A percentile compares a stretch with the other conserved stretches of the same genome.
Evolutionary conservation across 53 echinoderm and acorn worm genomes (phyloP).

Genomic region (Hippasteria phrygiana): DNA sequence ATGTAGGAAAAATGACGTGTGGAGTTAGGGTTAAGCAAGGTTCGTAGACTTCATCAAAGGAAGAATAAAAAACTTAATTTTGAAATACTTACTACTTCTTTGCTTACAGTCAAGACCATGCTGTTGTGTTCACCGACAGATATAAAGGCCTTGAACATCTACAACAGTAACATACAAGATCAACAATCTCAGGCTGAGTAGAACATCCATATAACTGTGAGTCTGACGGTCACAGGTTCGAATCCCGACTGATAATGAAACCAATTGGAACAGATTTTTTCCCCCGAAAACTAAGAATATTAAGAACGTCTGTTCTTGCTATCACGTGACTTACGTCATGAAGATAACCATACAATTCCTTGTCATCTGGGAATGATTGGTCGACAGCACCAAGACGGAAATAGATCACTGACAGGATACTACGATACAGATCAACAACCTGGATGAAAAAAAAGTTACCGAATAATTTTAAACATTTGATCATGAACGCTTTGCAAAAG

Average conservation of each 20-base stretch:
- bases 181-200: too few species aligned
- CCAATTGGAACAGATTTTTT: too few species aligned
- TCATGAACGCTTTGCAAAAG: too few species aligned
- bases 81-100: constrained; percentile 30
- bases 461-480: background rate
- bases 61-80: background rate
- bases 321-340: constrained; percentile 25
- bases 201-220: background rate
- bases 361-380: constrained; percentile 38
- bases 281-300: too few species aligned
- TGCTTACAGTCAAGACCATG: constrained; percentile 55
- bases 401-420: constrained; percentile 35
- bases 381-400: constrained; percentile 11
- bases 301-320: too few species aligned
- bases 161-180: background rate
- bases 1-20: too few species aligned
- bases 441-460: background rate
- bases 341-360: constrained; percentile 37
- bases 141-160: constrained; percentile 50
- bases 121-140: constrained; percentile 47
- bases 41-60: too few species aligned
- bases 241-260: too few species aligned
- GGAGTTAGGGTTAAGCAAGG: too few species aligned
- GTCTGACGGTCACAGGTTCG: too few species aligned
- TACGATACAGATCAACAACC: constrained; percentile 48